Base-by-base conservation (phyloP, 2,113 vertebrate genomes). In the Dipodomys merriami region DNA sequence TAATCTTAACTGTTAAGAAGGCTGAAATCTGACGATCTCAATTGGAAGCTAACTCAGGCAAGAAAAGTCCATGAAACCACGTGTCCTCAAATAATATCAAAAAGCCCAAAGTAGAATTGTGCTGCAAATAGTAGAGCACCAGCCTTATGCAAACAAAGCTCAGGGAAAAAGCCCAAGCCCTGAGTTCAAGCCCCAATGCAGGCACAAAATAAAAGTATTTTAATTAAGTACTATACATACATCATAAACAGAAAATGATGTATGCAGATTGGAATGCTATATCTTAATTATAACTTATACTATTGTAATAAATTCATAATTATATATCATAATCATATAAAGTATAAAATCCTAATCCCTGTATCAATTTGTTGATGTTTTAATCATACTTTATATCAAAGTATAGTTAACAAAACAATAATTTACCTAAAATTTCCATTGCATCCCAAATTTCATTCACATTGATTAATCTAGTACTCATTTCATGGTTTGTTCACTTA, bases 191-290 rank as follows among this genome's bases (percentile, higher is more conserved):
- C 15, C 12, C 53, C 53, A 57, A 57, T 57, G 53, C 16, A 4
- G 12, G 53, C 12, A 57, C 12, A 57, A 57, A 18, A 57, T 57
- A 57, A 79, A 65, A 46, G 67, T 69, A 9, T 77, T 87, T 71
- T 25, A 86, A 81, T 86, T 46, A 89, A 82, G 4, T 35, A 68
- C 35, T 67, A 22, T 6, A 25, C 0, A 83, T 8, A 25, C 0
- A 83, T 8, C 69, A 92, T n/a, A 86, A 83, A 90, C 80, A 67
- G 6, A 76, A 93, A 86, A 73, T 16, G 65, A 67, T 44, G 1
- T 60, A 49, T 18, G 71, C 22, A 87, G 64, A 46, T 46, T 83
- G 7, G 8, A 69, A 57, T 65, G 68, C 60, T 93, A 57, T 84
- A 0, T 72, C 13, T 57, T 57, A 16, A 57, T 57, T 2, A 18